These are phyloP conservation scores for Drosophila erecta DNA, from an alignment of 1,140 invertebrate genomes.

Conservation along the genomic window DNA sequence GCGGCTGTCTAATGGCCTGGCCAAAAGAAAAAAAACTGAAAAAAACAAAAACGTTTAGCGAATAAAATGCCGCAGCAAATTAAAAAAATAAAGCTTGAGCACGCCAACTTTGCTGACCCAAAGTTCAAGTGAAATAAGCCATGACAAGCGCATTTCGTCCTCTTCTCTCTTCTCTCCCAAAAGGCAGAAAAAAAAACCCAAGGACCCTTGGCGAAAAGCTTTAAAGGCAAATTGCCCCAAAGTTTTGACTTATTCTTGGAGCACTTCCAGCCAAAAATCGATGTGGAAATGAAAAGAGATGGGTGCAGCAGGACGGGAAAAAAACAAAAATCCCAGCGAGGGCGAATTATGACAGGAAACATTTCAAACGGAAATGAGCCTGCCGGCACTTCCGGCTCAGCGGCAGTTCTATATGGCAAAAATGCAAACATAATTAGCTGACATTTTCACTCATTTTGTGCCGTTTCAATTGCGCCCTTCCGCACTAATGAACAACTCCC, in stretches of 20 bases:
- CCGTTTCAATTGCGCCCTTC: conserved; percentile 20
- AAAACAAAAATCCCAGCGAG: conserved; percentile 2
- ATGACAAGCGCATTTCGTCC: conserved; percentile 53
- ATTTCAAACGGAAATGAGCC: conserved; percentile 73
- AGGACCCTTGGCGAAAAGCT: conserved; percentile 49
- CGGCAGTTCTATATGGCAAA: conserved; percentile 28
- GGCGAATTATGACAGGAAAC: conserved; percentile 73
- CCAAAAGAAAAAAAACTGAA: conserved; percentile 18
- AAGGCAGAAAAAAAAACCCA: not conserved
- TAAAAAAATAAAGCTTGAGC: conserved; percentile 78
- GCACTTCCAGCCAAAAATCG: conserved; percentile 62
- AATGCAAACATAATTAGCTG: conserved; percentile 64
- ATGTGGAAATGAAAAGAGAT: conserved; percentile 18
- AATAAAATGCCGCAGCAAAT: conserved; percentile 70
- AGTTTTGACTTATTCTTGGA: conserved; percentile 70
- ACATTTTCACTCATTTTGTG: conserved; percentile 53
- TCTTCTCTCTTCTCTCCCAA: not conserved
- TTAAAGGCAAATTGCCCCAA: conserved; percentile 68
- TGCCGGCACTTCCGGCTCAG: conserved; percentile 61
- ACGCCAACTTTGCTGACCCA: conserved; percentile 72
- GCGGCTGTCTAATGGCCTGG: conserved; percentile 64
- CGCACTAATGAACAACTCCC: conserved; percentile 47
- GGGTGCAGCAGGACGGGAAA: not conserved
- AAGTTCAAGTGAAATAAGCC: conserved; percentile 82
- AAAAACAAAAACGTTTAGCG: conserved; percentile 66